phyloP scores from a whole-genome alignment of 2,113 vertebrate genomes.

The Epinephelus cyanopodus region DNA sequence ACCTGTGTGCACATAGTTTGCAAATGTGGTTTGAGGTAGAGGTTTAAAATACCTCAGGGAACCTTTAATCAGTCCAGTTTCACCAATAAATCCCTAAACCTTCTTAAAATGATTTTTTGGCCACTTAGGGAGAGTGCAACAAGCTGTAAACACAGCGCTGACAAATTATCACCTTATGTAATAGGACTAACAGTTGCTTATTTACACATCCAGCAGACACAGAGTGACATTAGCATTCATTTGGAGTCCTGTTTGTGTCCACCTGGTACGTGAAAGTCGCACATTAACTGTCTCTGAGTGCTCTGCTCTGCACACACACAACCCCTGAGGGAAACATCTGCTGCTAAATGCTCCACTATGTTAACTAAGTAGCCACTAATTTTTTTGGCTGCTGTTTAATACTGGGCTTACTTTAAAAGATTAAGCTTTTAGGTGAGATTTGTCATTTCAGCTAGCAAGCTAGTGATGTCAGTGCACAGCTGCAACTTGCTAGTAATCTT shows the following conservation, averaged over 20 bases:
- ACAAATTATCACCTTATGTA: background rate
- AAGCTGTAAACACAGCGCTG: no score
- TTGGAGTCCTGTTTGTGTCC: background rate
- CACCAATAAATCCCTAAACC: no score
- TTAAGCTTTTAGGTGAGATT: background rate
- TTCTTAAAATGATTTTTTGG: no score
- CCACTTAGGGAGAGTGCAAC: background rate
- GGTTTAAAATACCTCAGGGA: no score
- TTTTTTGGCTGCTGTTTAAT: background rate
- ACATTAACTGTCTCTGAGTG: background rate
- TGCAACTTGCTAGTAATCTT: background rate
- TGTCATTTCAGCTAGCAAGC: background rate
- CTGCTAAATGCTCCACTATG: no score
- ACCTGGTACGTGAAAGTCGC: background rate
- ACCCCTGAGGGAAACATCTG: no score
- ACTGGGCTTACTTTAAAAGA: background rate
- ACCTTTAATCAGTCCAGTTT: no score
- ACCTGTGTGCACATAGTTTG: no score
- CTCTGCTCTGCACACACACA: background rate
- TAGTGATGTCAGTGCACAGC: background rate
- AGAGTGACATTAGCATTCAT: background rate
- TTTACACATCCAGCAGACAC: background rate
- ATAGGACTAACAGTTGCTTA: no score
- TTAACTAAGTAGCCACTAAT: no score
- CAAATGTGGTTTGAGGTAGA: no score